Percentiles rank a stretch among this genome's conserved stretches.
Evolutionary conservation across 2,888 invertebrate genomes (phyloP).

Genomic region (Endomychus coccineus): DNA sequence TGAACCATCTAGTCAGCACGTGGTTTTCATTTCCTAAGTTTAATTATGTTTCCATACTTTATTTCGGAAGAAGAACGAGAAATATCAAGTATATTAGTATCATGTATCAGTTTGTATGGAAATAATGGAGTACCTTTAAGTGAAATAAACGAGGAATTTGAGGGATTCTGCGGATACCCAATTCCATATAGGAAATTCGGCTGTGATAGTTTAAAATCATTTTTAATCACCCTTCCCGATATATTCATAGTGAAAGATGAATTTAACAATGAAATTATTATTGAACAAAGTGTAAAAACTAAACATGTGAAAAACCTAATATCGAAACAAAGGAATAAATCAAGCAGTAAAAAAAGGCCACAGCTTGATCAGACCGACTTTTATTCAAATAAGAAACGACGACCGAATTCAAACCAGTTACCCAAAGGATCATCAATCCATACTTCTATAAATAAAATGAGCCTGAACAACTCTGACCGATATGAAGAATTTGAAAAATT

Average conservation of each 20-base stretch:
- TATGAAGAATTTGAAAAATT: constrained; percentile 27
- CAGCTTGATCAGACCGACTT: constrained; percentile 5
- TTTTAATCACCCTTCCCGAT: constrained; percentile 28
- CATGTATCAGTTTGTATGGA: constrained; percentile 22
- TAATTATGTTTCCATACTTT: too few relatives aligned
- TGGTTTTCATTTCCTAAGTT: too few relatives aligned
- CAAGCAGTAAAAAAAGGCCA: neutral
- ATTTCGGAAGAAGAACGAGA: constrained; percentile 13
- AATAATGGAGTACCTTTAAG: constrained; percentile 27
- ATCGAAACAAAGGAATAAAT: constrained; percentile 24
- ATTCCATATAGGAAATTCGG: constrained; percentile 31
- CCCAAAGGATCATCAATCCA: constrained; percentile 26
- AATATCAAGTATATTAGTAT: constrained; percentile 7
- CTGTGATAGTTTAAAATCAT: constrained; percentile 24
- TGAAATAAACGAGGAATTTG: constrained; percentile 26
- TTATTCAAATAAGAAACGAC: constrained; percentile 15
- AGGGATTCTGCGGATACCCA: constrained; percentile 24
- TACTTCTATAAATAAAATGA: constrained; percentile 24
- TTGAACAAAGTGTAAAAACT: constrained; percentile 29
- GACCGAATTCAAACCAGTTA: constrained; percentile 14
- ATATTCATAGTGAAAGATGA: constrained; percentile 27
- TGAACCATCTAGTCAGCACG: too few relatives aligned
- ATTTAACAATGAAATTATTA: constrained; percentile 26
- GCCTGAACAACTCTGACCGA: constrained; percentile 22
- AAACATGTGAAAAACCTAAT: constrained; percentile 29